phyloP scores from a whole-genome alignment of 2,113 vertebrate species.

The Corvus hawaiiensis region DNA sequence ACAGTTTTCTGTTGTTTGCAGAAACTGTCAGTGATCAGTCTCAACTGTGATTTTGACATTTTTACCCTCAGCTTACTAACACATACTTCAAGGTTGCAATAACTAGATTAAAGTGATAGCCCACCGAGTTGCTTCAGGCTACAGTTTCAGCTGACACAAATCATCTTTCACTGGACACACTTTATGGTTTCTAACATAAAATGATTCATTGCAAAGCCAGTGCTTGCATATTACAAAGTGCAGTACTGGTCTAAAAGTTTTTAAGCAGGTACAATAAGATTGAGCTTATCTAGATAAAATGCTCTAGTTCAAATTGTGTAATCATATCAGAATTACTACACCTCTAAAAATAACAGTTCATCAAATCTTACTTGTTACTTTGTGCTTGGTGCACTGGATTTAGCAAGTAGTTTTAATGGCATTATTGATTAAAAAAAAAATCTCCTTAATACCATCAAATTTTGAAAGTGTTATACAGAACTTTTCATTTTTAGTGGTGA shows the following conservation, averaged over 20 bases:
- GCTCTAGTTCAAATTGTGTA: neutral
- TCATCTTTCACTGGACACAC: conserved; percentile 65
- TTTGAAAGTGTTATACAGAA: neutral
- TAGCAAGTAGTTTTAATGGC: neutral
- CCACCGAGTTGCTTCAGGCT: conserved; percentile 65
- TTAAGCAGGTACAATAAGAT: neutral
- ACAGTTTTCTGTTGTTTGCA: neutral
- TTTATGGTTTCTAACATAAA: conserved; percentile 52
- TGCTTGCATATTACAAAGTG: conserved; percentile 22
- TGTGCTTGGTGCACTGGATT: neutral
- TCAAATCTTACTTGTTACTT: neutral
- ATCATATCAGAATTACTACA: neutral
- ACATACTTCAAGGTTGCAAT: conserved; percentile 65
- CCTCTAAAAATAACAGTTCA: neutral
- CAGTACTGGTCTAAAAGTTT: neutral
- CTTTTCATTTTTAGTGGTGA: neutral
- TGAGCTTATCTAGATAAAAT: neutral
- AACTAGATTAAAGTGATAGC: conserved; percentile 75
- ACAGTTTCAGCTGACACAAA: conserved; percentile 68
- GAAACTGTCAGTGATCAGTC: conserved; percentile 48
- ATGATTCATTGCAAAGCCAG: conserved; percentile 39
- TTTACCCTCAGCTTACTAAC: conserved; percentile 52
- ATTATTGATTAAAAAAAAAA: neutral
- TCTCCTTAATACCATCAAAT: neutral
- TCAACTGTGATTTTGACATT: conserved; percentile 52